Evolutionary conservation across 1,140 invertebrate genomes (phyloP), one percentile per base, ranked within the genome.

Genomic region (Andricus grossulariae): DNA sequence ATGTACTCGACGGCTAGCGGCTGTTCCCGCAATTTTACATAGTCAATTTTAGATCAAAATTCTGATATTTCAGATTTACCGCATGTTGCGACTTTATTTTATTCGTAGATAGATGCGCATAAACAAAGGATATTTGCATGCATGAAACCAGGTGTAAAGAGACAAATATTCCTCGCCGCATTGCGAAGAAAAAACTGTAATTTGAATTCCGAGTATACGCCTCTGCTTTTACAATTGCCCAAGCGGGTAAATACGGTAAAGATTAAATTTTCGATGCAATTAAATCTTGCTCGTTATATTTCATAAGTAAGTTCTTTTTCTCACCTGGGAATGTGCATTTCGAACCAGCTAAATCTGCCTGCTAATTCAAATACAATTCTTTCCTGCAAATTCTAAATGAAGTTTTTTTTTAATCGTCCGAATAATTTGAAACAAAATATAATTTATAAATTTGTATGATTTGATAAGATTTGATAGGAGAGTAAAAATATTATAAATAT

Each of bases 71-170:
- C 21, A 32, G 55, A 57, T 57, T 57, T 57, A 57, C 19, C 21
- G 55, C 55, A 21, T 25, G 12, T 7, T 57, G 19, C 12, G 21
- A 57, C 55, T 57, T 57, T 57, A 32, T 57, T 57, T 57, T 18
- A 2, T 10, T 21, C 2, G 52, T 8, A 18, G 52, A 18, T n/a
- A 54, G 55, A 57, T 57, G 19, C 55, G 21, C 18, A 57, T 32
- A 57, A 57, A 21, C 19, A 57, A 25, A 13, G 8, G 13, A 21
- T 21, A 57, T 57, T 57, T 57, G 55, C 55, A 57, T 57, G 8
- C 55, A 57, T 57, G 55, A 57, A 57, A 21, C 55, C 55, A 57
- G 55, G 55, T 25, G 55, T 57, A 21, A 25, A 57, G 55, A 57
- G 55, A 57, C 55, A 57, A 57, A 57, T 57, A 57, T 57, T 57